phyloP scores from a whole-genome alignment of 2,888 invertebrate genomes.

The Sarcophaga rosellei region DNA sequence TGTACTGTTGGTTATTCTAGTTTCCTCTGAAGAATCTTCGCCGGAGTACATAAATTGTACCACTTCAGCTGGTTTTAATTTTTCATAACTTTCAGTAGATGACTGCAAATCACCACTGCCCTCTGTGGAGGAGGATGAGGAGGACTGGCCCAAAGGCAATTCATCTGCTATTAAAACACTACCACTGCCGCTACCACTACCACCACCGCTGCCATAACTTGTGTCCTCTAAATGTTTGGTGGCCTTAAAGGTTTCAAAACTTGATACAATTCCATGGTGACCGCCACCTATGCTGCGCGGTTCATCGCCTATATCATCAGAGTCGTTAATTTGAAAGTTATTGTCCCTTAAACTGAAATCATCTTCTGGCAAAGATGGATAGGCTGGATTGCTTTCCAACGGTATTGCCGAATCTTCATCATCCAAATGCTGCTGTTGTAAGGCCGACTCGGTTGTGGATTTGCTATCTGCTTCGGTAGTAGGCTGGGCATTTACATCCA shows the following conservation, averaged over 20 bases:
- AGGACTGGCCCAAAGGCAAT: neutral
- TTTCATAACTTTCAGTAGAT: slow-evolving; percentile 17
- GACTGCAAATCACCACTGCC: slow-evolving; percentile 60
- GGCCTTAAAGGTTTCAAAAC: slow-evolving; percentile 71
- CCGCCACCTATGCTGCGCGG: slow-evolving; percentile 72
- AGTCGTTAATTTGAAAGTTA: slow-evolving; percentile 74
- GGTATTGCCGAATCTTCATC: slow-evolving; percentile 76
- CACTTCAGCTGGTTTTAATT: slow-evolving; percentile 61
- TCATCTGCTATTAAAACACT: slow-evolving; percentile 50
- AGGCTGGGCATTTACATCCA: neutral
- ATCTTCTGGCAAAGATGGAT: slow-evolving; percentile 83
- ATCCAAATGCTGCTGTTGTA: slow-evolving; percentile 71
- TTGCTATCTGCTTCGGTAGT: slow-evolving; percentile 70
- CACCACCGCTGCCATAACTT: slow-evolving; percentile 50
- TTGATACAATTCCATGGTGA: slow-evolving; percentile 36
- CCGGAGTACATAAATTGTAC: slow-evolving; percentile 73
- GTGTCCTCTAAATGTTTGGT: slow-evolving; percentile 71
- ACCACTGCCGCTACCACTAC: slow-evolving; percentile 71
- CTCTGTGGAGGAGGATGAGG: slow-evolving; percentile 59
- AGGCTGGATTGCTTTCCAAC: slow-evolving; percentile 82
- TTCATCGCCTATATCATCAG: slow-evolving; percentile 77
- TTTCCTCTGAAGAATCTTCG: slow-evolving; percentile 74
- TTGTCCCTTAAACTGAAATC: slow-evolving; percentile 81
- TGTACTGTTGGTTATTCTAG: slow-evolving; percentile 73
- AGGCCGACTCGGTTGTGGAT: slow-evolving; percentile 57